Evolutionary conservation across 2,888 invertebrate genomes (phyloP), one percentile per base, ranked within the genome.

Genomic region (Pristionchus exspectatus): DNA sequence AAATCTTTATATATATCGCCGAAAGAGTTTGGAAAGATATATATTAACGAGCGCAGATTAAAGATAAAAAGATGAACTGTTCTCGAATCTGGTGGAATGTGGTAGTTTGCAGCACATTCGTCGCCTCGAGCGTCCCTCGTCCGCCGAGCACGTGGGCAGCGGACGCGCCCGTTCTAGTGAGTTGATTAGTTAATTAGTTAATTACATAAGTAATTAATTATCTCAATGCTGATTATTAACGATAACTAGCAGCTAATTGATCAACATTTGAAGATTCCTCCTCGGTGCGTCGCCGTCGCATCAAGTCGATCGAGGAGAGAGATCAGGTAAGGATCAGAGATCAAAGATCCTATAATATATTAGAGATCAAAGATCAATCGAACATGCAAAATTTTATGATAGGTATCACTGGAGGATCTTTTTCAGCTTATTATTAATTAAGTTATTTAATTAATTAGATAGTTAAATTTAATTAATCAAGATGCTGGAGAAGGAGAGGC

Each of bases 291-390:
- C 74, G 74, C 21, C 74, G 74, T 21, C 12, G 74, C 21, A 74
- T 74, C 74, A 74, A 74, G 38, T 74, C 74, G 74, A 74, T 74
- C 74, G 74, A 38, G 33, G 74, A 74, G 74, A 74, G 74, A 38
- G 74, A 74, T 21, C 18, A 74, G 74, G 74, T 74, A 30, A 3
- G 30, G 30, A 2, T 16, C 7, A 69, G 30, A 74, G 74, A 74
- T 74, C 74, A 38, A 74, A 74, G 72, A 74, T 74, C 72, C 21
- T 3, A 10, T 66, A 24, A n/a, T 4, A 59, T 30, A 16, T 16
- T 2, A 69, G 30, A 74, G 38, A 74, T 74, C 74, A 38, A 69
- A 66, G 66, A 66, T 72, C 16, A 72, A 69, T 69, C 27, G 4
- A 27, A 50, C 44, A 50, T 50, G 44, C 44, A 9, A 12, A 38